phyloP scores from a whole-genome alignment of 2,797 vertebrate species.

The Pogonophryne albipinna region DNA sequence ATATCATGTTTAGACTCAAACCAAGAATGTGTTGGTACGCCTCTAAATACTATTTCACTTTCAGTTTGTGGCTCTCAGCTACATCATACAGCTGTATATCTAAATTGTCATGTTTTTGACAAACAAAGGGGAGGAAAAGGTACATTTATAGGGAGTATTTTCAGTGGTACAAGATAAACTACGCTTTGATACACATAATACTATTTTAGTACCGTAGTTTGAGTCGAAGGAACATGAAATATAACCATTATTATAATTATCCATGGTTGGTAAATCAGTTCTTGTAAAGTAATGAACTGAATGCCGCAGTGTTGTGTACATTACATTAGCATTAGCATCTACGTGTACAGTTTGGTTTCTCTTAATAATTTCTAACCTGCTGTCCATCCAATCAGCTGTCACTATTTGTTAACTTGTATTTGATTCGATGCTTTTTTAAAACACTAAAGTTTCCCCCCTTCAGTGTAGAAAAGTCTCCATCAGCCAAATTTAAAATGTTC shows the following conservation, averaged over 20 bases:
- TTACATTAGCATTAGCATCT: slow-evolving; percentile 40
- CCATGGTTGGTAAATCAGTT: background rate
- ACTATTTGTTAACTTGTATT: too few relatives aligned
- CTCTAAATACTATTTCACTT: background rate
- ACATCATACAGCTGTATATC: too few relatives aligned
- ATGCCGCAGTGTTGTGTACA: slow-evolving; percentile 43
- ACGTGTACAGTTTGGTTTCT: slow-evolving; percentile 53
- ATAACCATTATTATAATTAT: background rate
- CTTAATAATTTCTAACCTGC: slow-evolving; percentile 6
- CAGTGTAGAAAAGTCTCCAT: background rate
- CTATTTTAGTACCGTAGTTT: background rate
- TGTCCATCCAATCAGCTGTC: slow-evolving; percentile 14
- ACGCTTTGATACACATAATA: background rate
- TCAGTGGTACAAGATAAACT: background rate
- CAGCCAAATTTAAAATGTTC: background rate
- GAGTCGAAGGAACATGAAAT: background rate
- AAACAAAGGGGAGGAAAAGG: background rate
- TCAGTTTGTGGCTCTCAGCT: background rate
- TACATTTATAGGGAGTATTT: too few relatives aligned
- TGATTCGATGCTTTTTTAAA: background rate
- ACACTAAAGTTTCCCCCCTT: slow-evolving; percentile 23
- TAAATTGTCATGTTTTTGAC: background rate
- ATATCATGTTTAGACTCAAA: background rate
- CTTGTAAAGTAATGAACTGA: background rate
- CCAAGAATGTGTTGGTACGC: background rate